These are phyloP conservation scores for Acanthosepion pharaonis DNA, from an alignment of 2,888 invertebrate genomes.

Conservation along the genomic window DNA sequence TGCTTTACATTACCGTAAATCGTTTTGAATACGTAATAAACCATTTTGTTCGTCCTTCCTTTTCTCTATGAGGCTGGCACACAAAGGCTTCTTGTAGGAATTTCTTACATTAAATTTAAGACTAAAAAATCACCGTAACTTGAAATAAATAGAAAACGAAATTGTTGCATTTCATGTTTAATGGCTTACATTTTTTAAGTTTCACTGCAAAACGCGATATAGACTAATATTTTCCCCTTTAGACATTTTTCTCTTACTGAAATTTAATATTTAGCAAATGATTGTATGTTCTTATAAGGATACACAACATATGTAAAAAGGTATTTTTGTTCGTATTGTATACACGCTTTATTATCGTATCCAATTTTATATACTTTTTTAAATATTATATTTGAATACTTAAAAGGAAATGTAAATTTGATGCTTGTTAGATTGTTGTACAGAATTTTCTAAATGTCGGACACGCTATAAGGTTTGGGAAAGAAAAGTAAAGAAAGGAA, in stretches of 20 bases:
- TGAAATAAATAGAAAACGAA: slow-evolving; percentile 18
- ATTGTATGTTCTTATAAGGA: not conserved
- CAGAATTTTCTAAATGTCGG: not conserved
- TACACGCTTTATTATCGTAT: not conserved
- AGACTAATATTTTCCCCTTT: not conserved
- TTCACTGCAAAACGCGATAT: not conserved
- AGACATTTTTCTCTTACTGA: not conserved
- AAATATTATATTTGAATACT: not conserved
- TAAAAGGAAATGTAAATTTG: not conserved
- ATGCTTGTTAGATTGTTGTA: not conserved
- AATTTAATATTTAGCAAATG: not conserved
- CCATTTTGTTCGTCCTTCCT: not conserved
- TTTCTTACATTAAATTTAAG: not conserved
- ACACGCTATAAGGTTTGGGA: not conserved
- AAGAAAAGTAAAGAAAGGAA: not conserved
- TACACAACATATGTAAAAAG: not conserved
- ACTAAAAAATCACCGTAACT: not conserved
- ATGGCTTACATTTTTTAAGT: not conserved
- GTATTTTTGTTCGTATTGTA: not conserved
- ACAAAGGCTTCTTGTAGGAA: not conserved
- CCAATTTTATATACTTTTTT: not conserved
- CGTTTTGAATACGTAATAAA: not conserved
- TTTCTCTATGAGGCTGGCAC: not conserved
- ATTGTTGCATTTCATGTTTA: not conserved
- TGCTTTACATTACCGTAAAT: not conserved